phyloP scores from a whole-genome alignment of 2,888 invertebrate genomes.

The Dynastes hyllus region DNA sequence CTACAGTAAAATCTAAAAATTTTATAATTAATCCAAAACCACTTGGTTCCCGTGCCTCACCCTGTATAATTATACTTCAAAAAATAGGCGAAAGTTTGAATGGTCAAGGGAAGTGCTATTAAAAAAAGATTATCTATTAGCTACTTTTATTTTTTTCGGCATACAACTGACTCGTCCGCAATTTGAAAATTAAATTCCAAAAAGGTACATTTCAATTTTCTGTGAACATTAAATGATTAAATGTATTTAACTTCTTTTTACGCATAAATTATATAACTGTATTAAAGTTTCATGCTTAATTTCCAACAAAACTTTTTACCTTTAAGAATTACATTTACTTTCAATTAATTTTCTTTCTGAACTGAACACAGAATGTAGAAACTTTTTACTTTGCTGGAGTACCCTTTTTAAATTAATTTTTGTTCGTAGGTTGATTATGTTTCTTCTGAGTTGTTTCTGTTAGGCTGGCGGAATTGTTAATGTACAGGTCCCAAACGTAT shows the following conservation, averaged over 20 bases:
- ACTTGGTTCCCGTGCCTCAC: too few relatives aligned
- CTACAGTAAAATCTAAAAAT: too few relatives aligned
- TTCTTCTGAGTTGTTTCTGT: conserved; percentile 50
- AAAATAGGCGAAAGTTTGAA: too few relatives aligned
- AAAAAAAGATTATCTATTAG: too few relatives aligned
- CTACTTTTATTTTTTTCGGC: too few relatives aligned
- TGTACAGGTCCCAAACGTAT: conserved; percentile 61
- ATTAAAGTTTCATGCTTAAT: conserved; percentile 16
- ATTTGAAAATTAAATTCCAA: too few relatives aligned
- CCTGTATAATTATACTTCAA: too few relatives aligned
- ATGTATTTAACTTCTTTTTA: conserved; percentile 8
- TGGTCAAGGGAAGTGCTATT: too few relatives aligned
- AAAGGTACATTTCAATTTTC: too few relatives aligned
- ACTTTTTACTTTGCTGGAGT: conserved; percentile 37
- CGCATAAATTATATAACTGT: neutral
- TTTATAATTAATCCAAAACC: too few relatives aligned
- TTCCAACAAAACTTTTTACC: conserved; percentile 32
- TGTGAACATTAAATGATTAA: neutral
- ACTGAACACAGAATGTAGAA: conserved; percentile 13
- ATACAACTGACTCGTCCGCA: too few relatives aligned
- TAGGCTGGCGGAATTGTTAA: conserved; percentile 50
- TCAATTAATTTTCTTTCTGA: conserved; percentile 33
- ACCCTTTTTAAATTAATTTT: conserved; percentile 54
- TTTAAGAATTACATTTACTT: conserved; percentile 39
- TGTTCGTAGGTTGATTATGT: conserved; percentile 47